Evolutionary conservation across 2,113 vertebrate species (phyloP).

Genomic region (Lepus americanus): DNA sequence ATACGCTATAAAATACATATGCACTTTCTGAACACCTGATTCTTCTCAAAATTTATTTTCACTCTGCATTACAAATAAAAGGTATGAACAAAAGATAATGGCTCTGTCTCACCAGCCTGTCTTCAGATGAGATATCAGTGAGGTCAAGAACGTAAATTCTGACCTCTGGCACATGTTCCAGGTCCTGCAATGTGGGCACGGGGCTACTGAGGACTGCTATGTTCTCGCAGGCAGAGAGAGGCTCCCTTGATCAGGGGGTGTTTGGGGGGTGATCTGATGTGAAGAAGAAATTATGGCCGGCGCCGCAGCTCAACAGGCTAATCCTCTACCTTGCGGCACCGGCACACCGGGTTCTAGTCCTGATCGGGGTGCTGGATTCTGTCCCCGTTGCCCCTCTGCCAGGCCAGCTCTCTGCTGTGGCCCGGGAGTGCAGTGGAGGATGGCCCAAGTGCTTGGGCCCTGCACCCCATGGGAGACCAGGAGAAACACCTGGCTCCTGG

Average conservation of each 20-base stretch:
- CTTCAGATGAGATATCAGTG: not conserved
- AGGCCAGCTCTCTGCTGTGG: too few relatives aligned
- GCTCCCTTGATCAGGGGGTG: not conserved
- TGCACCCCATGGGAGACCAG: too few relatives aligned
- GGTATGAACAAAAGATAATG: conserved; percentile 14
- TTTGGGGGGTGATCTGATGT: not conserved
- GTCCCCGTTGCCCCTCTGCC: too few relatives aligned
- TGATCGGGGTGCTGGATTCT: too few relatives aligned
- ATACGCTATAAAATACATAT: not conserved
- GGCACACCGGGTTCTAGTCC: too few relatives aligned
- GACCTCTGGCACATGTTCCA: not conserved
- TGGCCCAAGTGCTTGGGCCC: too few relatives aligned
- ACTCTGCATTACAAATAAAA: conserved; percentile 28
- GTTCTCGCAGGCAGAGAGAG: not conserved
- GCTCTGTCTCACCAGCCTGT: not conserved
- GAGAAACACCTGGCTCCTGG: too few relatives aligned
- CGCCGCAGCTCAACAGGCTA: too few relatives aligned
- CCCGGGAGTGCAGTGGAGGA: too few relatives aligned
- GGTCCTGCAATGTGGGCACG: not conserved
- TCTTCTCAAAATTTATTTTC: conserved; percentile 53
- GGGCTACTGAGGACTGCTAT: not conserved
- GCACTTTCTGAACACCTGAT: conserved; percentile 26
- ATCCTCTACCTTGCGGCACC: too few relatives aligned
- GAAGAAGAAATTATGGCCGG: not conserved
- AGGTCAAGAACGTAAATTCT: conserved; percentile 35